Evolutionary conservation across 2,113 vertebrate genomes (phyloP), one percentile per base, ranked within the genome.

Genomic region (Holacanthus passer): DNA sequence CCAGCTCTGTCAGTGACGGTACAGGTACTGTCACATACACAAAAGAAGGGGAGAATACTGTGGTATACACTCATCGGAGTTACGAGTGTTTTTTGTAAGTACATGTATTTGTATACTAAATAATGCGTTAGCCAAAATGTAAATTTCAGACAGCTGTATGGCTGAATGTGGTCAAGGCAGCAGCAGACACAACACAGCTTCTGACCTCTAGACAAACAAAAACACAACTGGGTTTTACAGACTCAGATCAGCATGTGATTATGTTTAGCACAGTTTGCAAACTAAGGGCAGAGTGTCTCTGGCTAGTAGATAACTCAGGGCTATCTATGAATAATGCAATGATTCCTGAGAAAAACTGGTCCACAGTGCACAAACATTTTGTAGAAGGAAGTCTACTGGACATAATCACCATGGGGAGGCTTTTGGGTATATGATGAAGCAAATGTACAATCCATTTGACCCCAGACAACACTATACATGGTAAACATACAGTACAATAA

Each of bases 251-350:
- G 43, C 12, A 37, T 58, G 22, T 45, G 27, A 63, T 64, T 52
- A 73, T 79, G 69, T 68, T 41, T 59, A 58, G 75, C 63, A 67
- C 5, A 52, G 47, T 64, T 60, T 58, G 12, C 32, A 47, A 66
- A 71, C 72, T 77, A 59, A 3, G 7, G 62, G 60, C 35, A 65
- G 50, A 60, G 72, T 72, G 64, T 77, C 35, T 65, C 32, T 72
- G 65, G 69, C 79, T 71, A 71, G 55, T 14, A 58, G 53, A 67
- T 53, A 82, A 62, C 77, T 72, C 55, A 19, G 69, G 60, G 47
- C 69, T 41, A 72, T 73, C 37, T 31, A 84, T 85, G 75, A 87
- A 89, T 88, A 67, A 85, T 89, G 78, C 45, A 88, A 41, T 29
- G 19, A 80, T 65, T 62, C 72, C 74, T 56, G 32, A 77, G 80